Conservation (phyloP, 1,140 invertebrate genomes). For the Drosophila sp. region DNA sequence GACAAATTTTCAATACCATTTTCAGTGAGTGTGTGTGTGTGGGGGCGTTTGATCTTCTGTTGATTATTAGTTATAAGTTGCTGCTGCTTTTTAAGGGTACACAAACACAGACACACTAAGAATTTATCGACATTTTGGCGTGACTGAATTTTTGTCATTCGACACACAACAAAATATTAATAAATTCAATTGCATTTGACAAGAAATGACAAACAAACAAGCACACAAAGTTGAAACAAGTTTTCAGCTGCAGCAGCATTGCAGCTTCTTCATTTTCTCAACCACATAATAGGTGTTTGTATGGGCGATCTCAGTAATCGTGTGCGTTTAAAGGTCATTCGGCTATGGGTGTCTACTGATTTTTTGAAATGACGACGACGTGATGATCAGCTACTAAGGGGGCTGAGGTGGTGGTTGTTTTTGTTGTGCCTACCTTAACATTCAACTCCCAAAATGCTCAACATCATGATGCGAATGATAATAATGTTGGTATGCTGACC, state of each 20-base stretch:
- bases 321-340: constrained; percentile 80
- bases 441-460: constrained; percentile 69
- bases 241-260: constrained; percentile 25
- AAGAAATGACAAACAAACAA: constrained; percentile 15
- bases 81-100: constrained; percentile 5
- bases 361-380: constrained; percentile 18
- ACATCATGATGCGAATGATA: constrained; percentile 4
- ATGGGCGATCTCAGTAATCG: constrained; percentile 8
- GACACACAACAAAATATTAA: constrained; percentile 27
- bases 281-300: constrained; percentile 8
- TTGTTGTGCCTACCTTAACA: constrained; percentile 74
- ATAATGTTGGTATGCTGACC: constrained; percentile 40
- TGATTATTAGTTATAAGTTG: constrained; percentile 44
- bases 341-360: constrained; percentile 46
- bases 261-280: constrained; percentile 17
- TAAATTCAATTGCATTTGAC: constrained; percentile 57
- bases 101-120: background rate
- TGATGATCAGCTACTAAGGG: too few relatives aligned
- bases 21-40: background rate
- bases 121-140: constrained; percentile 19
- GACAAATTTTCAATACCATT: constrained; percentile 5
- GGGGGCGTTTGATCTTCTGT: constrained; percentile 30
- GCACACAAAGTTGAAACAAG: constrained; percentile 48
- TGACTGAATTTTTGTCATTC: constrained; percentile 22
- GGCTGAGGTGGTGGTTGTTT: constrained; percentile 12